Percentiles rank a stretch among this genome's conserved stretches.
These are phyloP conservation scores for Aurelia sp. DNA, from an alignment of 30 jellyfish, hydroid and myxozoan genomes.

Conservation along the genomic window DNA sequence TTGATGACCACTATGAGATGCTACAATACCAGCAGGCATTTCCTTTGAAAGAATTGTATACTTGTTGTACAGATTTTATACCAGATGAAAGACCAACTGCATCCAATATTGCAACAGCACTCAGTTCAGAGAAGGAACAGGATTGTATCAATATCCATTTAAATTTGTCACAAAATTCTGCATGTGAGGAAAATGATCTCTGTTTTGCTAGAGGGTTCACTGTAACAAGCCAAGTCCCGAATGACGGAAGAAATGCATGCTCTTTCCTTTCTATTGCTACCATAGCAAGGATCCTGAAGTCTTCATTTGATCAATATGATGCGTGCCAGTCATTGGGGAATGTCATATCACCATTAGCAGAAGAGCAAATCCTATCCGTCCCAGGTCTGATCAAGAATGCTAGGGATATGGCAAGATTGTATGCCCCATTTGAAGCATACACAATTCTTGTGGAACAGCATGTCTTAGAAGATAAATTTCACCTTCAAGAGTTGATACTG, in stretches of 20 bases:
- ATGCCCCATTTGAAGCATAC: conserved; percentile 25
- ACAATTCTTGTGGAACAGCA: conserved; percentile 11
- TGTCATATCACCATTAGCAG: conserved; percentile 9
- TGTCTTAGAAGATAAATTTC: conserved; percentile 24
- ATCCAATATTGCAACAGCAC: conserved; percentile 22
- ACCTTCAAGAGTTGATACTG: conserved; percentile 29
- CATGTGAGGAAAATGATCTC: conserved; percentile 30
- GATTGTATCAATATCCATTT: conserved; percentile 22
- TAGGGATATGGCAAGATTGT: conserved; percentile 10
- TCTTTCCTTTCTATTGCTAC: conserved; percentile 17
- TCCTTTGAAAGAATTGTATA: conserved; percentile 23
- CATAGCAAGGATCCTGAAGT: conserved; percentile 33
- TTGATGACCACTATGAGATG: conserved; percentile 9
- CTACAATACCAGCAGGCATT: conserved; percentile 31
- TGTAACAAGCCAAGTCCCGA: conserved; percentile 34
- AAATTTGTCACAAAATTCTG: conserved; percentile 26
- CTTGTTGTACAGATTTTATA: conserved; percentile 16
- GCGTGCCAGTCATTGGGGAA: background rate
- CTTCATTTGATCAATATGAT: conserved; percentile 23
- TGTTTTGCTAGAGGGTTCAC: conserved; percentile 27
- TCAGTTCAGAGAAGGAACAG: conserved; percentile 34
- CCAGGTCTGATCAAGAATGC: conserved; percentile 21
- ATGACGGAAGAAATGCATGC: conserved; percentile 25
- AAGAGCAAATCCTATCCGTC: conserved; percentile 14
- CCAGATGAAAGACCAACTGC: conserved; percentile 30